Evolutionary conservation across 2,113 vertebrate species (phyloP), one percentile per base, ranked within the genome.

Genomic region (Malaclemys terrapin): DNA sequence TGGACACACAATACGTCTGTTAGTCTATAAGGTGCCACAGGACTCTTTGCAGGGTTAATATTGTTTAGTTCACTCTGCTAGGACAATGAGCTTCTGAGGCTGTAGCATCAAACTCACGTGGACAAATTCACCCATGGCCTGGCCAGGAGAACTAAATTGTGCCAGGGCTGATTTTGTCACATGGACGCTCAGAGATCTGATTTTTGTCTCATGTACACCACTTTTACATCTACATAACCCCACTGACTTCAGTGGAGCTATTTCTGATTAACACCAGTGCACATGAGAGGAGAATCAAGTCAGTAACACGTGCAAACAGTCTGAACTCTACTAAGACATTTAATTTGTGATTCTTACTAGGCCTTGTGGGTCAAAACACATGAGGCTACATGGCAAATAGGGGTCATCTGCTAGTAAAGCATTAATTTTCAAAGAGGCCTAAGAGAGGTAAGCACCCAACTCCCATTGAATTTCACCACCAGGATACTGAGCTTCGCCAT

Each of bases 211-310:
- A 24, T 57, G 25, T 62, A 1, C 31, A 35, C 62, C 31, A 65
- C 65, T 90, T 88, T 92, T 49, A 92, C n/a, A 76, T n/a, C 25
- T 90, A 47, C 42, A 94, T 82, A 82, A 83, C 57, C 42, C 31
- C 45, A 75, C 24, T 80, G 65, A 80, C 89, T 89, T 65, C 10
- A 59, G 2, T 87, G 45, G 50, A 50, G 59, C 12, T 62, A 62
- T 89, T 87, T 91, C 80, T 82, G 65, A 85, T 62, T 62, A 12
- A 31, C 27, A 31, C 10, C 57, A 93, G 45, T 76, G 38, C 82
- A 75, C 72, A 53, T 1, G 62, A 80, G 82, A 59, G 72, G 29
- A 75, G 13, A 81, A 79, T 79, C 49, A 72, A 29, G 81, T 72
- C 12, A 27, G 87, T 59, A 17, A 27, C 19, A 5, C 14, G 4